Percentiles rank a stretch among this genome's conserved stretches.
Evolutionary conservation across 1,140 invertebrate species (phyloP).

Genomic region (Spodoptera frugiperda): DNA sequence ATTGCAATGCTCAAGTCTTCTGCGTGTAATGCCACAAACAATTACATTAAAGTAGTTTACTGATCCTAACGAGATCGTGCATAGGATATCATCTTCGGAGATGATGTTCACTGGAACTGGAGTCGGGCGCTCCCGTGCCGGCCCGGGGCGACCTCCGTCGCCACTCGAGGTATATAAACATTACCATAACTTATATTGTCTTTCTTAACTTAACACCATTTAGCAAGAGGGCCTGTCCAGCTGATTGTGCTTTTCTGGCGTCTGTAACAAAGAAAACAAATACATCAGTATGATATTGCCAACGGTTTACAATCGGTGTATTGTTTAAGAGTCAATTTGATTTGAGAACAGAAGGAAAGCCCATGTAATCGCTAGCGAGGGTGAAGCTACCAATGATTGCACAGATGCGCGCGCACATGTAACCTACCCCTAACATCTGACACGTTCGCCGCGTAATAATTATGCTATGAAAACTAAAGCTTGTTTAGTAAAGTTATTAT

Average conservation of each 20-base stretch:
- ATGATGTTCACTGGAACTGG: slow-evolving; percentile 80
- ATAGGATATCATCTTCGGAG: slow-evolving; percentile 83
- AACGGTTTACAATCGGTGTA: slow-evolving; percentile 38
- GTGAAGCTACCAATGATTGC: slow-evolving; percentile 61
- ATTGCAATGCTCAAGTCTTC: slow-evolving; percentile 82
- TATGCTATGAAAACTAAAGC: slow-evolving; percentile 34
- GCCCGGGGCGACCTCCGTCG: slow-evolving; percentile 39
- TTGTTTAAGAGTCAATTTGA: slow-evolving; percentile 48
- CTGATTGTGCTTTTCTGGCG: slow-evolving; percentile 82
- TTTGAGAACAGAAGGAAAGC: slow-evolving; percentile 52
- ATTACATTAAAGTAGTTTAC: slow-evolving; percentile 77
- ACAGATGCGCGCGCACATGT: slow-evolving; percentile 68
- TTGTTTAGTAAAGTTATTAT: slow-evolving; percentile 29
- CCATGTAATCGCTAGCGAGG: slow-evolving; percentile 51
- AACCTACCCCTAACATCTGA: slow-evolving; percentile 23
- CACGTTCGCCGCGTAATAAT: slow-evolving; percentile 24
- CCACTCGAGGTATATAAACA: slow-evolving; percentile 72
- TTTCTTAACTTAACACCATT: slow-evolving; percentile 70
- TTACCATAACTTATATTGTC: slow-evolving; percentile 79
- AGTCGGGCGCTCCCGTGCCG: slow-evolving; percentile 55
- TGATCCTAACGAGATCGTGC: slow-evolving; percentile 85
- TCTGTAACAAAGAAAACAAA: slow-evolving; percentile 84
- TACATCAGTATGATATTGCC: slow-evolving; percentile 49
- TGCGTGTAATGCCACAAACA: slow-evolving; percentile 82
- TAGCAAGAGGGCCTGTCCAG: slow-evolving; percentile 84